phyloP scores from a whole-genome alignment of 2,888 invertebrate species.

The Andrena marginata region DNA sequence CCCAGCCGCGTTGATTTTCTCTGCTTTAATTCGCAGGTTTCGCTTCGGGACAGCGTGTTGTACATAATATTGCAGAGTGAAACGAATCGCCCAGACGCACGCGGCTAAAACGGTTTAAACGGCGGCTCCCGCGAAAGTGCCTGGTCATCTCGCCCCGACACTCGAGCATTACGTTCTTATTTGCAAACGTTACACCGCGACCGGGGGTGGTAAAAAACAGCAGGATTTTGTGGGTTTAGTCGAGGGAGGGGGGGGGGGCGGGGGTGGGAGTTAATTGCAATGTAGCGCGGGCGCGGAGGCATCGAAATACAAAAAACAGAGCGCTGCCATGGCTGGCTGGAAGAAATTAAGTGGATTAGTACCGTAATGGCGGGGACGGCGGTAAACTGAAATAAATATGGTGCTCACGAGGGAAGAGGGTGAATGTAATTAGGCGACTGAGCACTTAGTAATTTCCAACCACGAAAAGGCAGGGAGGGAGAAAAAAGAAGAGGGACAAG shows the following conservation, averaged over 20 bases:
- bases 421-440: constrained; percentile 71
- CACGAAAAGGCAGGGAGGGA: neutral
- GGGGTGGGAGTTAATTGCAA: constrained; percentile 53
- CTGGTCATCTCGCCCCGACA: constrained; percentile 1
- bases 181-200: constrained; percentile 10
- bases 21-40: neutral
- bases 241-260: neutral
- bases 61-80: constrained; percentile 18
- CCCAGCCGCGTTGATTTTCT: constrained; percentile 7
- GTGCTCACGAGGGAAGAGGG: constrained; percentile 48
- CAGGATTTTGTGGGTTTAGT: constrained; percentile 38
- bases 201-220: constrained; percentile 2
- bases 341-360: constrained; percentile 74
- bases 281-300: constrained; percentile 34
- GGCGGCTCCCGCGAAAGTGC: neutral
- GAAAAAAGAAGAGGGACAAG: neutral
- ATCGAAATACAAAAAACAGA: constrained; percentile 63
- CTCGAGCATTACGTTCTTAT: constrained; percentile 30
- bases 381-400: constrained; percentile 74
- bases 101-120: constrained; percentile 22
- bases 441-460: constrained; percentile 67
- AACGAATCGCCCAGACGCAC: constrained; percentile 36
- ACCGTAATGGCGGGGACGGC: constrained; percentile 64
- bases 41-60: neutral
- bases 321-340: constrained; percentile 12